Evolutionary conservation across 2,888 invertebrate genomes (phyloP), one percentile per base, ranked within the genome.

Genomic region (Gisinianus flammeolus): DNA sequence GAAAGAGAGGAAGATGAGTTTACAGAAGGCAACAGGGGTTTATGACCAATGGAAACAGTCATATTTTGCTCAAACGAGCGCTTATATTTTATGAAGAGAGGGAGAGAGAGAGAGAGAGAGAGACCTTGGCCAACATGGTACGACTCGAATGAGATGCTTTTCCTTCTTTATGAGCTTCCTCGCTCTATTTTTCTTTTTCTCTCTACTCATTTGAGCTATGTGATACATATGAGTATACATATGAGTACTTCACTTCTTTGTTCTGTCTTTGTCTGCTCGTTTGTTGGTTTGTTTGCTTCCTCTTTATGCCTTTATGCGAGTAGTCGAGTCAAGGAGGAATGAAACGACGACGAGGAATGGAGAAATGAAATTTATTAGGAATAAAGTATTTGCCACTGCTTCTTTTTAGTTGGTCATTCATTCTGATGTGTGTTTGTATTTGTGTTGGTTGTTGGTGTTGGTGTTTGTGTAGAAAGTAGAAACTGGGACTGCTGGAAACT

Each of bases 41-140:
- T 70, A 70, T 54, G 70, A 54, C 24, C 6, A 16, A 54, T 19
- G 54, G 54, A 70, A 26, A 70, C 28, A 70, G 70, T 70, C 54
- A 28, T 70, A 54, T 70, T 54, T 52, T 70, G 52, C 6, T 24
- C 70, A 70, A 70, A 70, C 52, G 70, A 70, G 70, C 24, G 16
- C 58, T 58, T 71, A 19, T 71, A 5, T 71, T 71, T 58, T 71
- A 71, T 71, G 71, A 58, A 56, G 8, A 52, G 70, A 54, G 16
- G n/a, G n/a, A n/a, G n/a, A n/a, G n/a, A n/a, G n/a, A n/a, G n/a
- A n/a, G n/a, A n/a, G n/a, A n/a, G n/a, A n/a, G 35, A 19, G 19
- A 19, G 72, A 72, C 72, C 72, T 72, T 72, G 58, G 72, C 58
- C 72, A 72, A 72, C 22, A 58, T 72, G n/a, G 10, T n/a, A 24